Conservation (phyloP, 2,113 vertebrate genomes). For the Bucco capensis region DNA sequence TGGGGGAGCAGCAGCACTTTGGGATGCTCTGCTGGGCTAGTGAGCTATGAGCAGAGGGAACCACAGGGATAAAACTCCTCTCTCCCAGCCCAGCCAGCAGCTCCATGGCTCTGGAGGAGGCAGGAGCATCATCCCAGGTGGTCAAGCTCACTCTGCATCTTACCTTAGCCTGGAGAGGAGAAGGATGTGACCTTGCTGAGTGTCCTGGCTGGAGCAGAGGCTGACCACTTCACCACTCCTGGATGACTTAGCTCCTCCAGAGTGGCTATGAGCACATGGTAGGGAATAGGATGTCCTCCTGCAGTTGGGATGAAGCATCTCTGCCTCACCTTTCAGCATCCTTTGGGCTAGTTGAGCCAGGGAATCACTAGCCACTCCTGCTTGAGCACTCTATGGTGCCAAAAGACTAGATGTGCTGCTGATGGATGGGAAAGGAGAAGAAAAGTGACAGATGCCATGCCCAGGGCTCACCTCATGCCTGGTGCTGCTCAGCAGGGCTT, state of each 20-base stretch:
- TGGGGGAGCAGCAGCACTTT: not conserved
- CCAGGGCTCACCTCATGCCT: not conserved
- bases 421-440: conserved; percentile 15
- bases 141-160: not conserved
- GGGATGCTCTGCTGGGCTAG: not conserved
- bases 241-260: not conserved
- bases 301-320: not conserved
- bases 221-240: not conserved
- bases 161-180: conserved; percentile 34
- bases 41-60: not conserved
- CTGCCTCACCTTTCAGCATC: not conserved
- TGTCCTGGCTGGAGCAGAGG: not conserved
- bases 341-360: not conserved
- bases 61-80: fast-evolving
- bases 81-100: not conserved
- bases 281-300: not conserved
- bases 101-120: not conserved
- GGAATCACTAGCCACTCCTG: not conserved
- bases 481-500: not conserved
- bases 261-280: fast-evolving
- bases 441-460: not conserved
- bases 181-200: conserved; percentile 45
- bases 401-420: fast-evolving
- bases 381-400: fast-evolving
- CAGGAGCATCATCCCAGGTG: not conserved